Conservation (phyloP, 92 coral and sea anemone genomes). For the Phenganax subtilis region DNA sequence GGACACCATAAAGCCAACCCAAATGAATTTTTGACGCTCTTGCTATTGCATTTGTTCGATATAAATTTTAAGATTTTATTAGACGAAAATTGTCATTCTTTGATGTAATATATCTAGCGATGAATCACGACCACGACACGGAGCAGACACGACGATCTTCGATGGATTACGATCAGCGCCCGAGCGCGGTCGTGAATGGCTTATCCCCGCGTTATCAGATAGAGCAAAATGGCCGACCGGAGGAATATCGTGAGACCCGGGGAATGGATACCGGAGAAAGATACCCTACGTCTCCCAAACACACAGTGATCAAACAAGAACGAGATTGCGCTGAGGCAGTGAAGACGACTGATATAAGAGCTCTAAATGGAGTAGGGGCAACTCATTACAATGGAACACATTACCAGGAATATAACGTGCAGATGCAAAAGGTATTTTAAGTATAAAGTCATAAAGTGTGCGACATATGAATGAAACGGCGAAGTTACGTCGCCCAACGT, state of each 20-base stretch:
- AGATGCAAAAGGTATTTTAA: conserved; percentile 21
- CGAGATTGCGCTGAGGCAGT: background rate
- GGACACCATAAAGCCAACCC: too few species aligned
- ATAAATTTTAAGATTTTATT: background rate
- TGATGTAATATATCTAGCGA: background rate
- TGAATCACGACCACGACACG: conserved; percentile 22
- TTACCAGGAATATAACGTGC: conserved; percentile 26
- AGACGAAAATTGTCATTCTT: background rate
- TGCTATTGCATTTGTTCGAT: too few species aligned
- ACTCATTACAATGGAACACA: conserved; percentile 26
- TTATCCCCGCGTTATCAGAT: conserved; percentile 17
- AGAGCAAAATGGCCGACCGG: conserved; percentile 30
- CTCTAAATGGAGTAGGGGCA: conserved; percentile 19
- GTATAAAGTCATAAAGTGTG: background rate
- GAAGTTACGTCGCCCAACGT: too few species aligned
- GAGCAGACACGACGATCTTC: conserved; percentile 26
- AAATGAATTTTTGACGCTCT: background rate
- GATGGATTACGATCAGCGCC: conserved; percentile 34
- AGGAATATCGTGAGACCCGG: conserved; percentile 33
- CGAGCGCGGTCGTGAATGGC: conserved; percentile 29
- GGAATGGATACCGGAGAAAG: conserved; percentile 16
- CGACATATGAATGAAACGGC: too few species aligned
- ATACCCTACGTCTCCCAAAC: conserved; percentile 19
- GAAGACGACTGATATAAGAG: background rate
- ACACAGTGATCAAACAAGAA: conserved; percentile 31